These are phyloP conservation scores for Phataginus tetradactyla DNA, from an alignment of 2,797 vertebrate species.

Conservation along the genomic window DNA sequence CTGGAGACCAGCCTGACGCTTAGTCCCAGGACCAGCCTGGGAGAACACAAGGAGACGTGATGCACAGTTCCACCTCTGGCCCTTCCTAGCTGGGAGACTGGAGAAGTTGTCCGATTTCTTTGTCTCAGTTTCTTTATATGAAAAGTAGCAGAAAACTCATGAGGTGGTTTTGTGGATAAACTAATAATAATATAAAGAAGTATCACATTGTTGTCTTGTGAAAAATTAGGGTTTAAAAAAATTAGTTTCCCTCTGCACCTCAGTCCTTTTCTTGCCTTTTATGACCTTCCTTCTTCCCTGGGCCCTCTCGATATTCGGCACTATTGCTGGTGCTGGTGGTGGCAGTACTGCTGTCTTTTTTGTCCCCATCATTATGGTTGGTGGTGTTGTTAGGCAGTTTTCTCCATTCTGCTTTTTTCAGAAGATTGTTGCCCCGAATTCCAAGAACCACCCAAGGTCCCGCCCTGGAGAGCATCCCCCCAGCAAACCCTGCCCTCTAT, in stretches of 20 bases:
- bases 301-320: neutral
- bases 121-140: neutral
- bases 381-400: neutral
- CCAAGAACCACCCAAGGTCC: neutral
- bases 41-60: neutral
- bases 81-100: neutral
- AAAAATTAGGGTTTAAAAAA: neutral
- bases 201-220: neutral
- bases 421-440: neutral
- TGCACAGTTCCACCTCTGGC: neutral
- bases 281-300: neutral
- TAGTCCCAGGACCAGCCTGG: neutral
- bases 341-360: neutral
- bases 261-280: neutral
- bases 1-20: neutral
- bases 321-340: neutral
- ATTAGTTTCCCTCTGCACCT: neutral
- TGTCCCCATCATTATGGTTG: neutral
- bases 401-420: neutral
- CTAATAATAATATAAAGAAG: neutral
- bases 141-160: neutral
- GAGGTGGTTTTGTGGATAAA: neutral
- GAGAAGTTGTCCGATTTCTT: neutral
- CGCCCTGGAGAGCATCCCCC: neutral
- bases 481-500: neutral